Percentiles rank a stretch among this genome's conserved stretches.
phyloP scores from a whole-genome alignment of 2,888 invertebrate genomes.

The Ecliptopera silaceata region DNA sequence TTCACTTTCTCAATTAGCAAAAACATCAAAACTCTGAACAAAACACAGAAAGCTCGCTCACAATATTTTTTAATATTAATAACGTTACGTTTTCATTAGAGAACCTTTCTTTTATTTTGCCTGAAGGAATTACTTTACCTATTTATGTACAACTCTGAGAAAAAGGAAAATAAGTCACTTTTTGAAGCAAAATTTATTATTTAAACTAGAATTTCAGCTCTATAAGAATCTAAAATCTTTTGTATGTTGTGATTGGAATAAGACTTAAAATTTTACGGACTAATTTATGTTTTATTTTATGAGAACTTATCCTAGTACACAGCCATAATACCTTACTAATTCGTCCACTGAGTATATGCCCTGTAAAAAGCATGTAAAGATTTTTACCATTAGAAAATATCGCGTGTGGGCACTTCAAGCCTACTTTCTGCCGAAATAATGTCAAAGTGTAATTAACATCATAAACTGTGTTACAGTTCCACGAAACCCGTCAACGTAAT shows the following conservation, averaged over 20 bases:
- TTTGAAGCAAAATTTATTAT: background rate
- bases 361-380: too few species aligned
- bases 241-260: too few species aligned
- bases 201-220: background rate
- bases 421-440: too few species aligned
- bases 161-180: background rate
- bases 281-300: too few species aligned
- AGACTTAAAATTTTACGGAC: too few species aligned
- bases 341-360: too few species aligned
- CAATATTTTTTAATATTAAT: background rate
- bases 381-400: too few species aligned
- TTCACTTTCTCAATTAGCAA: background rate
- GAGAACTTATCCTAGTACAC: too few species aligned
- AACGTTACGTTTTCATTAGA: constrained; percentile 7
- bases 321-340: too few species aligned
- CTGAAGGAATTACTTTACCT: constrained; percentile 6
- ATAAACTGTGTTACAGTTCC: background rate
- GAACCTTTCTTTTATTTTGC: constrained; percentile 9
- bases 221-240: too few species aligned
- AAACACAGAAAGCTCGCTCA: background rate
- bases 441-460: too few species aligned
- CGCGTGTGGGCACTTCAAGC: too few species aligned
- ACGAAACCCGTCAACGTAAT: background rate
- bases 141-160: background rate
- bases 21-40: background rate